Evolutionary conservation across 2,797 vertebrate species (phyloP).

Genomic region (Peromyscus aztecus): DNA sequence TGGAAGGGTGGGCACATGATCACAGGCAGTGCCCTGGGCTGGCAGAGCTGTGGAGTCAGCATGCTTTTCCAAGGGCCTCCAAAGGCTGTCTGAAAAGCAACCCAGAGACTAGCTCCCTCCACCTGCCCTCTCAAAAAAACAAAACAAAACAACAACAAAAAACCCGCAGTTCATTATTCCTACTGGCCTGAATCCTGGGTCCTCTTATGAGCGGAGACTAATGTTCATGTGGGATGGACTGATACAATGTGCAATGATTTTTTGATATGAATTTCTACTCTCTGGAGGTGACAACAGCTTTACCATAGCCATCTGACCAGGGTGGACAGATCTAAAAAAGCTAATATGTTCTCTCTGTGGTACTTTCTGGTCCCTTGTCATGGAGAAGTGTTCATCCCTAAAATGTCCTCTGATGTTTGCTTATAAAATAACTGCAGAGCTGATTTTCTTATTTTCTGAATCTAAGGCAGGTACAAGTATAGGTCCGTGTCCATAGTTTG

Average conservation of each 20-base stretch:
- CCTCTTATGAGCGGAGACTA: conserved; percentile 85
- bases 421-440: conserved; percentile 42
- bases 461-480: conserved; percentile 57
- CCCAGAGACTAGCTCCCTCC: conserved; percentile 13
- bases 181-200: conserved; percentile 86
- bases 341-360: conserved; percentile 69
- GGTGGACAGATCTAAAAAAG: conserved; percentile 82
- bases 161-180: conserved; percentile 86
- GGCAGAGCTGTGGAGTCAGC: conserved; percentile 59
- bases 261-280: conserved; percentile 86
- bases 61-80: conserved; percentile 11
- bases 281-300: conserved; percentile 80
- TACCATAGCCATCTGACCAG: conserved; percentile 83
- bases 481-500: background rate
- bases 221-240: conserved; percentile 86
- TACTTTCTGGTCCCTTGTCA: conserved; percentile 30
- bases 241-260: conserved; percentile 87
- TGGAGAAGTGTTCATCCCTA: conserved; percentile 28
- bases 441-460: conserved; percentile 46
- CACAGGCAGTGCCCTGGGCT: conserved; percentile 19
- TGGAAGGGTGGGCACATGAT: conserved; percentile 80
- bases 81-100: conserved; percentile 67
- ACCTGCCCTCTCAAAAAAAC: conserved; percentile 83
- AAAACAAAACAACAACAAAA: background rate
- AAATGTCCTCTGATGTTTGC: conserved; percentile 64